Conservation (phyloP, 2,113 vertebrate species). For the Sclerurus mexicanus region DNA sequence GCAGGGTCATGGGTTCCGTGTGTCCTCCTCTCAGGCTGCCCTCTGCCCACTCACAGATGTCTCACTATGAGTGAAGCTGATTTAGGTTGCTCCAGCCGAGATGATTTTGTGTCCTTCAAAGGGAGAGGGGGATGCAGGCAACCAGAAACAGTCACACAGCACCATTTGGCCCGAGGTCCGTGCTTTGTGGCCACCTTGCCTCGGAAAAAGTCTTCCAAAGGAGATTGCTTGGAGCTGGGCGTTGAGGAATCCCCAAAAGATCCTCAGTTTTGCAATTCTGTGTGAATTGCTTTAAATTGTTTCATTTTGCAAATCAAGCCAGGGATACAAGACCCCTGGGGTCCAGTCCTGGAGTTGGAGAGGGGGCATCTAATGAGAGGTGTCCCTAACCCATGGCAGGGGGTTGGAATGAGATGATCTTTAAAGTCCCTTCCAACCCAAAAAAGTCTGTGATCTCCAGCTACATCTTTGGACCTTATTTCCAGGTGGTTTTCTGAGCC, state of each 20-base stretch:
- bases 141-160: background rate
- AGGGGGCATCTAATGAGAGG: background rate
- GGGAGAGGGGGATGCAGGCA: too few relatives aligned
- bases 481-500: background rate
- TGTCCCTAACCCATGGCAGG: background rate
- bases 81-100: background rate
- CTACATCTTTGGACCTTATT: background rate
- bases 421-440: background rate
- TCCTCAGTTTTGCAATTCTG: background rate
- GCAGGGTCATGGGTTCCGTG: rapidly evolving
- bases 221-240: background rate
- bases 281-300: background rate
- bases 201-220: background rate
- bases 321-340: background rate
- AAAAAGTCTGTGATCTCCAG: background rate
- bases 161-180: rapidly evolving
- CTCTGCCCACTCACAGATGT: background rate
- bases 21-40: background rate
- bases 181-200: background rate
- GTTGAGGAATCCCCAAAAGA: background rate
- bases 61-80: background rate
- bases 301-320: background rate
- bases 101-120: background rate
- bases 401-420: background rate
- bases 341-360: too few relatives aligned